Evolutionary conservation across 1,140 invertebrate species (phyloP).

Genomic region (Pinna nobilis): DNA sequence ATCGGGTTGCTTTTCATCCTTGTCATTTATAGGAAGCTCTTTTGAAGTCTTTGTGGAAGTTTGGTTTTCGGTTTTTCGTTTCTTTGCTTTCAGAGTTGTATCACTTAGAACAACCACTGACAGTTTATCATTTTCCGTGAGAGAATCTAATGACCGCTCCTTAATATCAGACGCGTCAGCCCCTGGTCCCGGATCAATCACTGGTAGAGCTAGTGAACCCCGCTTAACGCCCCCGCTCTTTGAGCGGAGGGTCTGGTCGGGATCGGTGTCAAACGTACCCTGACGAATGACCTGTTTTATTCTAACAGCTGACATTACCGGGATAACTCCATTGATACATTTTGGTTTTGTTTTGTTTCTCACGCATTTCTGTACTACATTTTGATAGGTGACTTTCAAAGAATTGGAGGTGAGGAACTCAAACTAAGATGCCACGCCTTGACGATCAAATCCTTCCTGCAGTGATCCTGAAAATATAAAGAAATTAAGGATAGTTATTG

Average conservation of each 20-base stretch:
- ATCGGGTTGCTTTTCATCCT: neutral
- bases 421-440: too few species aligned
- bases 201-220: constrained; percentile 28
- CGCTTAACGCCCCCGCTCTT: constrained; percentile 28
- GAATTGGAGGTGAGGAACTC: too few species aligned
- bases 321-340: too few species aligned
- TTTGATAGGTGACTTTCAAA: too few species aligned
- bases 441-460: too few species aligned
- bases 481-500: too few species aligned
- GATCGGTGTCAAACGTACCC: constrained; percentile 36
- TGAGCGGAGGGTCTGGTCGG: constrained; percentile 22
- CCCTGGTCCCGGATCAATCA: constrained; percentile 15
- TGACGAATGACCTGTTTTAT: constrained; percentile 28
- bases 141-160: neutral
- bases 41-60: constrained; percentile 1
- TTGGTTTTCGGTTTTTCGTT: neutral
- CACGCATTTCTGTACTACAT: too few species aligned
- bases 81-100: neutral
- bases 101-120: neutral
- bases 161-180: too few species aligned
- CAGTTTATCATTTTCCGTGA: neutral
- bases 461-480: too few species aligned
- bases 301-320: too few species aligned
- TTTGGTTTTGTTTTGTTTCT: too few species aligned
- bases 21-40: neutral